These are phyloP conservation scores for Megalonaias nervosa DNA, from an alignment of 1,140 invertebrate species.

Conservation along the genomic window DNA sequence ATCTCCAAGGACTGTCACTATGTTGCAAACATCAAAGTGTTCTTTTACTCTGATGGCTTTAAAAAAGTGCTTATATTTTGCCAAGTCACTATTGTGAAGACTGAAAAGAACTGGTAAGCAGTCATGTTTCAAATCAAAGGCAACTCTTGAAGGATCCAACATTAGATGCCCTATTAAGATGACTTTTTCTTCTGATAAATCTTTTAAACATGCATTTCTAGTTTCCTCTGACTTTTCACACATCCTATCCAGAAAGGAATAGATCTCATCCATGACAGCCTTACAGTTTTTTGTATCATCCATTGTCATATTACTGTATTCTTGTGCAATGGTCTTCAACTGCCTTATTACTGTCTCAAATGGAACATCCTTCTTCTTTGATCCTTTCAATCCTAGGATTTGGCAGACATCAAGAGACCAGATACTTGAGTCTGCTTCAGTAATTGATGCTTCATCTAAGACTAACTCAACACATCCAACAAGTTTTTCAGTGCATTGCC, in stretches of 20 bases:
- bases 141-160: conserved; percentile 24
- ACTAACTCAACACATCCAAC: conserved; percentile 3
- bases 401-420: too few species aligned
- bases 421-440: background rate
- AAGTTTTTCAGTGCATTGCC: background rate
- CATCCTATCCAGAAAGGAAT: background rate
- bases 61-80: conserved; percentile 4
- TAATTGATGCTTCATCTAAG: conserved; percentile 1
- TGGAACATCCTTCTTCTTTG: too few species aligned
- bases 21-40: conserved; percentile 11
- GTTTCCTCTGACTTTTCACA: background rate
- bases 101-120: conserved; percentile 34
- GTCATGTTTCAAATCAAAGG: conserved; percentile 26
- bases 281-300: background rate
- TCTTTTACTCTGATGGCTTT: conserved; percentile 28
- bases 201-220: background rate
- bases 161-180: conserved; percentile 21
- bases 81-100: conserved; percentile 1
- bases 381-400: too few species aligned
- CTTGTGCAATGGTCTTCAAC: background rate
- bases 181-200: background rate
- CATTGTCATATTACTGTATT: background rate
- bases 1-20: conserved; percentile 9
- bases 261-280: conserved; percentile 3
- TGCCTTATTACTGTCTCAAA: background rate